A percentile compares a stretch with the other conserved stretches of the same genome.
phyloP scores from a whole-genome alignment of 2,888 invertebrate genomes.

The Teleogryllus oceanicus region DNA sequence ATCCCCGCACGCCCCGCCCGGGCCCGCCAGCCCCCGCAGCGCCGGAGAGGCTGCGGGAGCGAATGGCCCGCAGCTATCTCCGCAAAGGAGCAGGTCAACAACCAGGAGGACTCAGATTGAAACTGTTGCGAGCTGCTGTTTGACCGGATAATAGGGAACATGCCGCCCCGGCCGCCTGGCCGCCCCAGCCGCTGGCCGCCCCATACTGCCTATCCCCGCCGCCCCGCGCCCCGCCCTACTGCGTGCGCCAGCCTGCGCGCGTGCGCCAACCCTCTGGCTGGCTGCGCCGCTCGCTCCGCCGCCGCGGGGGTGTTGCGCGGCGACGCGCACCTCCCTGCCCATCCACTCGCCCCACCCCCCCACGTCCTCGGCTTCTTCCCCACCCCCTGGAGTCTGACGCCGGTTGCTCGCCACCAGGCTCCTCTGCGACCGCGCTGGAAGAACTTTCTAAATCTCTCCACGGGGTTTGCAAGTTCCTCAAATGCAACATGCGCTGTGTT shows the following conservation, averaged over 20 bases:
- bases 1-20: not conserved
- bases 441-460: too few relatives aligned
- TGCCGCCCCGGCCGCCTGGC: not conserved
- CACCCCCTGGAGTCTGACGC: too few relatives aligned
- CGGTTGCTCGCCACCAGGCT: too few relatives aligned
- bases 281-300: not conserved
- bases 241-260: too few relatives aligned
- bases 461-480: too few relatives aligned
- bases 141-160: constrained; percentile 31
- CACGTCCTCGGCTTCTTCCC: too few relatives aligned
- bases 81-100: constrained; percentile 32
- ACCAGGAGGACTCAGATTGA: constrained; percentile 31
- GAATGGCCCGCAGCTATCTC: constrained; percentile 19
- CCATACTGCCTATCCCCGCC: not conserved
- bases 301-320: too few relatives aligned
- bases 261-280: not conserved
- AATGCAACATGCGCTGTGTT: too few relatives aligned
- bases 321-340: too few relatives aligned
- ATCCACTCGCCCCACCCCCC: too few relatives aligned
- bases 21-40: not conserved
- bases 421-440: too few relatives aligned
- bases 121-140: constrained; percentile 32
- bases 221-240: not conserved
- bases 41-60: not conserved
- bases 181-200: not conserved